Conservation (phyloP, 2,113 vertebrate species). For the Micromys minutus region DNA sequence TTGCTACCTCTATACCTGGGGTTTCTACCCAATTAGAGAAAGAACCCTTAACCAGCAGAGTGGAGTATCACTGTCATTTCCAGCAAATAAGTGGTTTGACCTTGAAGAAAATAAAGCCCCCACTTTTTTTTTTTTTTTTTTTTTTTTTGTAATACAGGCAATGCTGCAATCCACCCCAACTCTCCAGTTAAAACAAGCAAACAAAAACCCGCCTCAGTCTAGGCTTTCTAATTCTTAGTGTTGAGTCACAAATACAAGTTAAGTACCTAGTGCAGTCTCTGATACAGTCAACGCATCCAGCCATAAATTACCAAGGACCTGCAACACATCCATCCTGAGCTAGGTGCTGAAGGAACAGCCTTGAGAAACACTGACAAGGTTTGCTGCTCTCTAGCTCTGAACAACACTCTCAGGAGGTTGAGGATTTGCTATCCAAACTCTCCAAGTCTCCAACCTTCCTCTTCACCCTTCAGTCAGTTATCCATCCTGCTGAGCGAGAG, state of each 20-base stretch:
- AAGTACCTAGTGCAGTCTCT: neutral
- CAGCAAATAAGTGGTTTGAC: neutral
- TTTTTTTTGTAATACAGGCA: neutral
- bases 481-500: neutral
- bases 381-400: neutral
- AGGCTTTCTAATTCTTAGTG: neutral
- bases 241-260: neutral
- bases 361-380: neutral
- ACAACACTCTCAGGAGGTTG: neutral
- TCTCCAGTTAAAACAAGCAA: neutral
- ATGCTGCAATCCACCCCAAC: neutral
- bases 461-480: neutral
- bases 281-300: neutral
- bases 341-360: neutral
- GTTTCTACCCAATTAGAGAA: neutral
- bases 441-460: neutral
- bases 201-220: neutral
- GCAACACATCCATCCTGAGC: no score
- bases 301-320: neutral
- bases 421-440: neutral
- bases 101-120: conserved; percentile 27
- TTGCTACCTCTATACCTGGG: neutral
- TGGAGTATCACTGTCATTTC: neutral
- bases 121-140: neutral
- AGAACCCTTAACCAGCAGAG: neutral